Evolutionary conservation across 1,140 invertebrate species (phyloP).

Genomic region (Calosoma granatense): DNA sequence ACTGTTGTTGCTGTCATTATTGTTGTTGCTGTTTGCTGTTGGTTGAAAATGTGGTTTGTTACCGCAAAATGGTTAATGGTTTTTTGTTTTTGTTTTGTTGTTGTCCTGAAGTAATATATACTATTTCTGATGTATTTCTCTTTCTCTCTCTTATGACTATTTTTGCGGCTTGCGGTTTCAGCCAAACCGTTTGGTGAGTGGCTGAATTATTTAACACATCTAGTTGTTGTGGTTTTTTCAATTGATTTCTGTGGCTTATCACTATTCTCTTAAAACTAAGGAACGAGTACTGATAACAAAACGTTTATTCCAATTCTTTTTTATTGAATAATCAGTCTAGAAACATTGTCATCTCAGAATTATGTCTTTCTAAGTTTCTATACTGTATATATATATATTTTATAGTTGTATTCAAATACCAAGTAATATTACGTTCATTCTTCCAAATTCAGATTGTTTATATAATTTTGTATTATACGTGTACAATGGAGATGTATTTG

Average conservation of each 20-base stretch:
- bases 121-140: not conserved
- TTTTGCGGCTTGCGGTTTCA: constrained; percentile 1
- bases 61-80: not conserved
- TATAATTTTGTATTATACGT: no score
- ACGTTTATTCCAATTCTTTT: no score
- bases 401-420: no score
- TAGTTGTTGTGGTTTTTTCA: not conserved
- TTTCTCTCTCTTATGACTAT: not conserved
- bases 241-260: constrained; percentile 8
- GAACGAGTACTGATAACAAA: no score
- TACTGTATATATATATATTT: no score
- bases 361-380: no score
- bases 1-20: no score
- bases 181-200: constrained; percentile 7
- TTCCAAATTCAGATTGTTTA: no score
- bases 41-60: constrained; percentile 9
- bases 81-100: not conserved
- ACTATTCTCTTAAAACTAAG: not conserved
- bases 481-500: no score
- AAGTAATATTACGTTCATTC: no score
- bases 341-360: no score
- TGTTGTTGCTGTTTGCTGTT: not conserved
- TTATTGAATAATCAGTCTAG: no score
- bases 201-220: not conserved
- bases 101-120: not conserved